These are phyloP conservation scores for Pseudochirops corinnae DNA, from an alignment of 2,797 vertebrate genomes.

Conservation along the genomic window DNA sequence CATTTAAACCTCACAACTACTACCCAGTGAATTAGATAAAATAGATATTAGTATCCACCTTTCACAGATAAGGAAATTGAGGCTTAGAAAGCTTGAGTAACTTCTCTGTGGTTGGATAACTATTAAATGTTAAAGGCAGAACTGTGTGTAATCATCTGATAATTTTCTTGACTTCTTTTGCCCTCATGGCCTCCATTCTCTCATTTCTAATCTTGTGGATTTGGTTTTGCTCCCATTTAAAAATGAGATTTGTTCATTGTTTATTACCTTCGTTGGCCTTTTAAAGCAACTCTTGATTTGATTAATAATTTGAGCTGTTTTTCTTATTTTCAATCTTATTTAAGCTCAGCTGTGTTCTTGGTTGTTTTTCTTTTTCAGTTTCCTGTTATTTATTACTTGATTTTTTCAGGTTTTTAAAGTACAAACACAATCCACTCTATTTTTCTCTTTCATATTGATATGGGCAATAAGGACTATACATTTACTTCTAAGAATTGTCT, in stretches of 20 bases:
- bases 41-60: not conserved
- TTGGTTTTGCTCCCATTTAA: not conserved
- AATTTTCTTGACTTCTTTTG: rapidly evolving
- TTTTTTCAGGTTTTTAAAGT: not conserved
- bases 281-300: rapidly evolving
- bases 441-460: not conserved
- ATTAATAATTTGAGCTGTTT: not conserved
- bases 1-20: not conserved
- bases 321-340: not conserved
- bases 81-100: not conserved
- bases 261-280: not conserved
- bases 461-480: not conserved
- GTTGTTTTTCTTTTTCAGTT: not conserved
- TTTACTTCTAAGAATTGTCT: not conserved
- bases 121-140: not conserved
- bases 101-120: not conserved
- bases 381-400: not conserved
- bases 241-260: not conserved
- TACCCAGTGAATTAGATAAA: not conserved
- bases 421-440: not conserved
- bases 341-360: not conserved
- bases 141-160: not conserved
- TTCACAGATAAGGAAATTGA: not conserved
- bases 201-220: not conserved
- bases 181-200: rapidly evolving